Evolutionary conservation across 2,113 vertebrate species (phyloP).

Genomic region (Gobiocypris rarus): DNA sequence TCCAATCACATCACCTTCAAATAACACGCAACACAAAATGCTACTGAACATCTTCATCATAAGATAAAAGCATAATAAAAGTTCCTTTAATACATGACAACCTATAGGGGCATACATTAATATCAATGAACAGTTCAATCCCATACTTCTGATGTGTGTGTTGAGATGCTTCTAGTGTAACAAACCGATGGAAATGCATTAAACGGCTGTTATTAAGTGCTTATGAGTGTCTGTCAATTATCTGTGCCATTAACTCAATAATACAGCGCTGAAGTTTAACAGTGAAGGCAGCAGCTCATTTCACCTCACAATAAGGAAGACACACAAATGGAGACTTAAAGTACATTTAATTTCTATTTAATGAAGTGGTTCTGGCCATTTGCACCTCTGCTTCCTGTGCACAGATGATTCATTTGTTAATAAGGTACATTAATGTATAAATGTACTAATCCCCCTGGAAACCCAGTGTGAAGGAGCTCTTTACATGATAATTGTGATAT

Average conservation of each 20-base stretch:
- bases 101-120: no score
- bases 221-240: conserved; percentile 81
- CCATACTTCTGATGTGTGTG: conserved; percentile 3
- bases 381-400: conserved; percentile 65
- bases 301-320: conserved; percentile 63
- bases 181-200: conserved; percentile 79
- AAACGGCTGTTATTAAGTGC: conserved; percentile 81
- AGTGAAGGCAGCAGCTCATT: conserved; percentile 68
- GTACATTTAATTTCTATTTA: conserved; percentile 73
- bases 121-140: neutral
- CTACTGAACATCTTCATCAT: no score
- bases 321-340: conserved; percentile 71
- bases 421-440: conserved; percentile 70
- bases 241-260: conserved; percentile 82
- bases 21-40: no score
- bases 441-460: conserved; percentile 48
- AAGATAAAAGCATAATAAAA: no score
- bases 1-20: no score
- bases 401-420: conserved; percentile 74
- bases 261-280: conserved; percentile 78
- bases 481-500: conserved; percentile 64
- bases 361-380: conserved; percentile 74
- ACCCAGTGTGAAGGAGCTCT: conserved; percentile 55
- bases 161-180: conserved; percentile 66
- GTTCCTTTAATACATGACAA: no score